Evolutionary conservation across 2,888 invertebrate genomes (phyloP), one percentile per base, ranked within the genome.

Genomic region (Hymenopus coronatus): DNA sequence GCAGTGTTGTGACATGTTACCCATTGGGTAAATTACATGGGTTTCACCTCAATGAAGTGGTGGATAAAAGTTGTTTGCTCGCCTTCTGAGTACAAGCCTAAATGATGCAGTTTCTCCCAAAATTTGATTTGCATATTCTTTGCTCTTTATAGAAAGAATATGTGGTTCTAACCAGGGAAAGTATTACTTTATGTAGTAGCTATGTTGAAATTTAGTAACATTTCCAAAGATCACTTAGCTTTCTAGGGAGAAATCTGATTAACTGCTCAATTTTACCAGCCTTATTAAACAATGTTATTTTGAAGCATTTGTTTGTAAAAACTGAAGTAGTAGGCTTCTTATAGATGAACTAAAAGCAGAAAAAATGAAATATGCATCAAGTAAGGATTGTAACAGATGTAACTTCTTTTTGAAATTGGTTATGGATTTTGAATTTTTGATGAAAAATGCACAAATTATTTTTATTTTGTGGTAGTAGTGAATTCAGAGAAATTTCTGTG

Each of bases 241-340:
- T 70, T 70, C 54, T 20, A 70, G 20, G 87, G 33, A 20, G 33
- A 82, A 40, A 40, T 82, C 33, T 82, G 82, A 82, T 82, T 33
- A 14, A 27, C 28, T 87, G 87, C 87, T 87, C 87, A 87, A 87
- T 33, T 87, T 82, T 33, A 82, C 82, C 82, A 87, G 87, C 87
- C 87, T 87, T 87, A 33, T 82, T 87, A n/a, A 82, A 40, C 20
- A 87, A 27, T 87, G 82, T 87, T 40, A 40, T 40, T n/a, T 40
- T 40, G 40, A 40, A 12, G 40, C n/a, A 20, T 70, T 25, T 70
- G 54, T 70, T 40, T 70, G 6, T 70, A 70, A 70, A 40, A 40
- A 6, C 40, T 40, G 40, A 70, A 70, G 20, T 20, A 70, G 54
- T 54, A 4, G 54, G 54, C 54, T 70, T 70, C 6, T 20, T 54